Base-by-base conservation (phyloP, 2,797 vertebrate genomes). In the Dallia pectoralis region DNA sequence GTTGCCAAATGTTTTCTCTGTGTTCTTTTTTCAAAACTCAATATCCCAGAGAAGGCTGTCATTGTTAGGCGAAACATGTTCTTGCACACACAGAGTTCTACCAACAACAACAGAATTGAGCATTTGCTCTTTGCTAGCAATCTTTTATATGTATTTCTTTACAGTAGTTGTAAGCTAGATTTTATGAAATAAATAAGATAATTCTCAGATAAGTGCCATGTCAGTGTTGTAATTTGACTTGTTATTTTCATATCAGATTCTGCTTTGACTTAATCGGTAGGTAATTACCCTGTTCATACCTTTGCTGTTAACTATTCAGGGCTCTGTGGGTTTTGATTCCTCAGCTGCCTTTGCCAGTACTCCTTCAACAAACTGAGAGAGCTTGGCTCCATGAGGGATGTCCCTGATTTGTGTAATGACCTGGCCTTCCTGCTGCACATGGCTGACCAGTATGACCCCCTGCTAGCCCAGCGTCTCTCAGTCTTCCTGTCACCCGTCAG, bases 351-450 rank as follows among this genome's bases (percentile, higher is more conserved):
- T 36, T 87, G 86, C 16, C 87, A 90, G 40, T 95, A 95, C 71
- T 94, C 94, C 71, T 95, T 95, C 79, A 89, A 87, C 79, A 85
- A 79, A 3, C 76, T 88, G 19, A 90, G 82, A 4, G 91, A 93
- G 51, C 49, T 81, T 25, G 83, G 80, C 69, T 85, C 86, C 27
- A 80, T 93, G 74, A 79, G 85, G 74, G 93, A 94, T 6, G 88
- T 93, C 1, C 93, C 93, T 0, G 92, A 94, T 69, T 87, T 94
- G 16, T 88, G 85, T 15, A 94, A 95, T 1, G 95, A 96, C 85
- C 90, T 96, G 83, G 94, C 94, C 70, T 95, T 95, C 62, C 90
- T 96, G 47, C 75, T 95, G 36, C 94, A 96, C 86, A 94, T 96
- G 94, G 84, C 92, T 0, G 94, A 96, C 82, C 92, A 92, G 85